Conservation (phyloP, 2,797 vertebrate genomes). For the Dallia pectoralis region DNA sequence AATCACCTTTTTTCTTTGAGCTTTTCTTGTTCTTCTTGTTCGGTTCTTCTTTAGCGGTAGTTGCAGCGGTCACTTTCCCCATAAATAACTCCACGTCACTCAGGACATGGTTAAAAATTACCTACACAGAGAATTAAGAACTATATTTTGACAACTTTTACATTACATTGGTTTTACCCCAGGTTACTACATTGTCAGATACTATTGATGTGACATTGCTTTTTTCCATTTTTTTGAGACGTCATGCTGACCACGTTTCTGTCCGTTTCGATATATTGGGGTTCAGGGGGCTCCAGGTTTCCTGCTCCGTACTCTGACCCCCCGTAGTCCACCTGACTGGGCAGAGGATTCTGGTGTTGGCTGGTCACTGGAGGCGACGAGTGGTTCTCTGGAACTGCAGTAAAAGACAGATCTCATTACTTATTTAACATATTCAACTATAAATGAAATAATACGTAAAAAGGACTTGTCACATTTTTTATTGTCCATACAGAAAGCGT, state of each 20-base stretch:
- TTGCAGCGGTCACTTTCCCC: constrained; percentile 35
- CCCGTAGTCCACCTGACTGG: not conserved
- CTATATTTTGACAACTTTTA: not conserved
- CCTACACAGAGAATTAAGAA: constrained; percentile 51
- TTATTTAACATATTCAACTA: not conserved
- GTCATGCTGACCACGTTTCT: constrained; percentile 60
- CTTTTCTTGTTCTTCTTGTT: constrained; percentile 50
- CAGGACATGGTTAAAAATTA: constrained; percentile 76
- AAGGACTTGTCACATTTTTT: no score
- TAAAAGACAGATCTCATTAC: not conserved
- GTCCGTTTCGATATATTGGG: constrained; percentile 9
- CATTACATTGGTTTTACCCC: not conserved
- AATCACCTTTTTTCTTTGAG: constrained; percentile 46
- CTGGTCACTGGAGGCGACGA: not conserved
- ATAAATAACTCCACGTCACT: constrained; percentile 72
- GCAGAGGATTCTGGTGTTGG: constrained; percentile 31
- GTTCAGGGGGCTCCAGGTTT: not conserved
- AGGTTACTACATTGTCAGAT: not conserved
- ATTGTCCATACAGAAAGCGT: no score
- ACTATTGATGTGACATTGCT: not conserved
- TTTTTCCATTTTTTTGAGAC: not conserved
- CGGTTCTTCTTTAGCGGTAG: constrained; percentile 17
- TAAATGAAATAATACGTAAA: no score
- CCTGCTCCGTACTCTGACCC: constrained; percentile 22
- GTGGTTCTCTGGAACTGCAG: constrained; percentile 9